Base-by-base conservation (phyloP, 2,797 vertebrate species). In the Gymnopithys bicolor region DNA sequence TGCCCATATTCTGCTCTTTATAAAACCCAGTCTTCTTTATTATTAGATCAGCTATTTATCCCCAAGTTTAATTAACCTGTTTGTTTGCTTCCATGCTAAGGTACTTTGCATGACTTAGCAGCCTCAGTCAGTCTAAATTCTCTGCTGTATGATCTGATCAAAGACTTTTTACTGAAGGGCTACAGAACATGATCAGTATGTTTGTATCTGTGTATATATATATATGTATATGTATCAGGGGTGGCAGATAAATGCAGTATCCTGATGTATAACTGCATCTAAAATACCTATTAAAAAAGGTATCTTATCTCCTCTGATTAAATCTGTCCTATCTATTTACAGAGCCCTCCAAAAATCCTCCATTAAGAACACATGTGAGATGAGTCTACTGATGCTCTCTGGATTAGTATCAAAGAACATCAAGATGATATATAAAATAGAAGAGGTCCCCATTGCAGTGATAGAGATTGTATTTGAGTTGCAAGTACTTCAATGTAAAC, bases 331-430 rank as follows among this genome's bases (percentile, higher is more conserved):
- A 13, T 75, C 3, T 96, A 37, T 96, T 97, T 90, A 33, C 98
- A 99, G 99, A 96, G 96, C 97, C 97, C 84, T 94, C 98, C 87
- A 98, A 98, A 97, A 98, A 98, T 37, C 96, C 98, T 84, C 97
- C 97, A 83, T 95, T 99, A 94, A 98, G 98, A 97, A 98, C 98
- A 95, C 97, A 97, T 8, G 97, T 98, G 93, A 97, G 98, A 99
- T 97, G 93, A 95, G 45, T 89, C 95, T 8, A 21, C 70, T 60
- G 58, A 58, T 63, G 59, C n/a, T 66, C 37, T 64, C 77, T 83
- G 89, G 66, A 77, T 71, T 90, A 37, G 5, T 27, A 28, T 21
- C 62, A 64, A 80, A 64, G n/a, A 85, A 89, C 24, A 84, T 71
- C 55, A 76, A 70, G 37, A 82, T n/a, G 62, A 52, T 22, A 13